Evolutionary conservation across 2,113 vertebrate species (phyloP).

Genomic region (Nicator chloris): DNA sequence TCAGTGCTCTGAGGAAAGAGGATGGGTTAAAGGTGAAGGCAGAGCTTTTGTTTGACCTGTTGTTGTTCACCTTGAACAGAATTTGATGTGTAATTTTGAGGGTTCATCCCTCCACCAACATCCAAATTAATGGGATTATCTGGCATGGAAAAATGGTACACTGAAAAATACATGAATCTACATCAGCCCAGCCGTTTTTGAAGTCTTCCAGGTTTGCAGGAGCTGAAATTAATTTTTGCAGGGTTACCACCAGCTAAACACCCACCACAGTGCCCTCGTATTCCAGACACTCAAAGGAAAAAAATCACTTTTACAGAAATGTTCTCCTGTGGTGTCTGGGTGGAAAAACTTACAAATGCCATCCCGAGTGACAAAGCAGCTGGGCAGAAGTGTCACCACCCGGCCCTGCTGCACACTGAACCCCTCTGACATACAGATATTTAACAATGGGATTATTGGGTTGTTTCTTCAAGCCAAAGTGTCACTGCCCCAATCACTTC

Average conservation of each 20-base stretch:
- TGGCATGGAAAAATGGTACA: not conserved
- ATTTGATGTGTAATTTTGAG: not conserved
- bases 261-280: not conserved
- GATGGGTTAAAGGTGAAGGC: not conserved
- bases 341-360: conserved; percentile 5
- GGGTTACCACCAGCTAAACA: not conserved
- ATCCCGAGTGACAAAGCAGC: not conserved
- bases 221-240: not conserved
- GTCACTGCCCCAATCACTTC: not conserved
- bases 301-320: not conserved
- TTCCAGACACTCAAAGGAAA: not conserved
- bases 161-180: not conserved
- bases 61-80: not conserved
- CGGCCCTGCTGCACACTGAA: not conserved
- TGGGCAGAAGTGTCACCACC: not conserved
- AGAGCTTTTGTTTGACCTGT: not conserved
- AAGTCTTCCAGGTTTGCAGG: not conserved
- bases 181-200: not conserved
- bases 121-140: not conserved
- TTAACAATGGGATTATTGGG: not conserved
- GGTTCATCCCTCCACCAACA: conserved; percentile 43
- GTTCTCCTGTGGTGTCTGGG: not conserved
- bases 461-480: not conserved
- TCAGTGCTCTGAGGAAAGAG: fast-evolving
- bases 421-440: not conserved